Base-by-base conservation (phyloP, 1,140 invertebrate genomes). In the Nasonia vitripennis region DNA sequence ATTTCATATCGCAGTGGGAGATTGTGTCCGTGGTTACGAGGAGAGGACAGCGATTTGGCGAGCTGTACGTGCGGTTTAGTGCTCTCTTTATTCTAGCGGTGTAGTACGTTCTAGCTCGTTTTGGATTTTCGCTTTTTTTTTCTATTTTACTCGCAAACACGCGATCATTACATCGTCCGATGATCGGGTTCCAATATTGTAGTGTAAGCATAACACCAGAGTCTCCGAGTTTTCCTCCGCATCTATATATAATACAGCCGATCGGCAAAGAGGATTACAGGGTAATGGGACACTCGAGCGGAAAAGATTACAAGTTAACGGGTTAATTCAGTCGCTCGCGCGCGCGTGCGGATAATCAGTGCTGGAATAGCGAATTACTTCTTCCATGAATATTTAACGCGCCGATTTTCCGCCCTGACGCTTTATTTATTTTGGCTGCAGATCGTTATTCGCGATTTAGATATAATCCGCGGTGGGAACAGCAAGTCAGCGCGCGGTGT, bases 291-390 rank as follows among this genome's bases (percentile, higher is more conserved):
- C 4, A 37, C 31, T 27, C 6, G n/a, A 14, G 17, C 3, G 68
- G 27, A 31, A 70, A 70, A 70, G 68, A 70, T 70, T 70, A 70
- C 27, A 17, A 71, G 67, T 81, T 70, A 71, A 45, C 79, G 48
- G 51, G 51, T 55, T 55, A 55, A 55, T 55, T 55, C 17, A 55
- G 51, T 17, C 27, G 27, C 27, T 27, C 27, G 27, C 51, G 51
- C 51, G 51, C 11, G 12, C 14, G 12, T 55, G 51, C 51, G 17
- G 51, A 55, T 55, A 17, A 55, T 55, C 51, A 34, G 34, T 37
- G 17, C 14, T 55, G 51, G 51, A 17, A 27, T 27, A 55, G 51
- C 2, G 51, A 55, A 55, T 55, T 37, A 37, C 5, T 55, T 55
- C 51, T 17, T 55, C 12, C 51, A 17, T 17, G 51, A 55, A 17